Conservation (phyloP, 2,113 vertebrate genomes). For the Trematocara marginatum region DNA sequence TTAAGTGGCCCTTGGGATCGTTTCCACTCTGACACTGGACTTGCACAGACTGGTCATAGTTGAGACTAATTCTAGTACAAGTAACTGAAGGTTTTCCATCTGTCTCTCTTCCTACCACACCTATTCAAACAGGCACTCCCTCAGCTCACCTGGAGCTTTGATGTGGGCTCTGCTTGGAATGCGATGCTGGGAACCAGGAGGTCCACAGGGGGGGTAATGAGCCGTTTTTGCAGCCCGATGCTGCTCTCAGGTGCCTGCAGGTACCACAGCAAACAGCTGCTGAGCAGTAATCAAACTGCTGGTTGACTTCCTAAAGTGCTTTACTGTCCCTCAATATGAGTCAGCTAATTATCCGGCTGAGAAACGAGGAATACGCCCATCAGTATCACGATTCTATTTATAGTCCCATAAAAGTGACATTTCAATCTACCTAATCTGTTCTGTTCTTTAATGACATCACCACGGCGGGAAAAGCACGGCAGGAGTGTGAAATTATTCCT, state of each 20-base stretch:
- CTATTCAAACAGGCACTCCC: neutral
- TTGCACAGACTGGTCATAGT: neutral
- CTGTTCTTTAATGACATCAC: neutral
- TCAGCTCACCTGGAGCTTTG: slow-evolving; percentile 47
- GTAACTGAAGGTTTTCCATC: neutral
- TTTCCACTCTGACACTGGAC: neutral
- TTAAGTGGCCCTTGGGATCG: neutral
- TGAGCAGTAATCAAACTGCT: slow-evolving; percentile 32
- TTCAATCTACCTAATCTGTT: neutral
- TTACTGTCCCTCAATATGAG: neutral
- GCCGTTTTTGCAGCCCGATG: neutral
- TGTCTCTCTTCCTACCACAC: slow-evolving; percentile 4
- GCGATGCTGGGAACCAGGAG: slow-evolving; percentile 45
- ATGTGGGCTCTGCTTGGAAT: slow-evolving; percentile 43
- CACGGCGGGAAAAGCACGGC: neutral
- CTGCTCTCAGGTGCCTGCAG: slow-evolving; percentile 20
- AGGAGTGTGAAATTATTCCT: neutral
- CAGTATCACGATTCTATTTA: neutral
- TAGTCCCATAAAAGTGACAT: neutral
- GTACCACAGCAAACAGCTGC: slow-evolving; percentile 5
- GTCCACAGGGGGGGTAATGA: neutral
- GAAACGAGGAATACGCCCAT: neutral
- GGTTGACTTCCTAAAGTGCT: slow-evolving; percentile 26
- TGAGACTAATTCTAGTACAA: neutral
- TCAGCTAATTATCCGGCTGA: slow-evolving; percentile 1